Evolutionary conservation across 2,113 vertebrate species (phyloP), one percentile per base, ranked within the genome.

Genomic region (Morone saxatilis): DNA sequence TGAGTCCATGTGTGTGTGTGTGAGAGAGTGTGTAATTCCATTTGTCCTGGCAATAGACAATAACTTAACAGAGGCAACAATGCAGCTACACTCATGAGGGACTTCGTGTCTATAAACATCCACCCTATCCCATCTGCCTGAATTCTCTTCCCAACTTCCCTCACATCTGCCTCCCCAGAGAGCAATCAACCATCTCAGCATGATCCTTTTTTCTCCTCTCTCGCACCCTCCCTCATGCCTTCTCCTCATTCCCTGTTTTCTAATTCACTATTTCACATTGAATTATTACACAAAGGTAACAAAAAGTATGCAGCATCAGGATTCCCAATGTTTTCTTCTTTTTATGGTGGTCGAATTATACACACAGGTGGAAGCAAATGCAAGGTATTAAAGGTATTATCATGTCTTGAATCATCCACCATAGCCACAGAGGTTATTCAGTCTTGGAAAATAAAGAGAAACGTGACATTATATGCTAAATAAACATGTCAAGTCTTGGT

Each of bases 101-200:
- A 87, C 19, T 56, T 0, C 41, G 20, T 60, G 40, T 62, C 74
- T 76, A 53, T 63, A 79, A 88, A 70, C 73, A 83, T 83, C 68
- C 80, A 76, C 51, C 73, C 61, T 36, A 51, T 81, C 82, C 91
- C 87, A 92, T 92, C 90, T 91, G 88, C 71, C 76, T 71, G 50
- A 68, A 79, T 71, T 76, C 31, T 73, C 72, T 43, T 47, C 66
- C 31, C 69, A 72, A 57, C 66, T 45, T 71, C 78, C 82, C 73
- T 87, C 76, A 70, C 62, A 77, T 62, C 76, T 14, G 0, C 16
- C 71, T 93, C 92, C 84, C 90, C 31, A 47, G 90, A 87, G 93
- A 89, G 81, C 88, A 78, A 86, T 92, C 80, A 79, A 40, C 70
- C 81, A 81, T 86, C 77, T 77, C 83, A 71, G 74, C 81, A 50